Base-by-base conservation (phyloP, 2,113 vertebrate genomes). In the Carassius gibelio region DNA sequence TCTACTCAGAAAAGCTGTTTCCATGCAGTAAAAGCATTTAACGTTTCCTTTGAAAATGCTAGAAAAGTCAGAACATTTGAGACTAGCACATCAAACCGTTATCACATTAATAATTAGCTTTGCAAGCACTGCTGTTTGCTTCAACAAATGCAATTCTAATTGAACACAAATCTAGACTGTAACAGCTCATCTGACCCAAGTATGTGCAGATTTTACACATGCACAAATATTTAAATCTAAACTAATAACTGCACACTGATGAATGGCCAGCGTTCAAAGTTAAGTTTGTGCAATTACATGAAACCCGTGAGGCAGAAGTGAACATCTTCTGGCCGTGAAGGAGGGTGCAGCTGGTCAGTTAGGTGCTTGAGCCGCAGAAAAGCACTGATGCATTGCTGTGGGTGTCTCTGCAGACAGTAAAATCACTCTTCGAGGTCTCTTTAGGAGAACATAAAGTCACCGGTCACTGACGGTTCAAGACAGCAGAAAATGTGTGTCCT, bases 331-430 rank as follows among this genome's bases (percentile, higher is more conserved):
- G 14, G 64, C 64, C 23, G 5, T 17, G 15, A 62, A 23, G 34
- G 34, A 23, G 30, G 42, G 8, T 57, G 19, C 10, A 23, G 57
- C 36, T 62, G 57, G 77, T 62, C 77, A 79, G 42, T 79, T 62
- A 38, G 21, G 21, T 23, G 36, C 42, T 45, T 14, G 77, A 79
- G 36, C 36, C 21, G 36, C 78, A 48, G 78, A 81, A 19, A 23
- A 48, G 57, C 77, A 81, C 78, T 30, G 36, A 81, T 48, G 69
- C 72, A 69, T 84, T 1, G n/a, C n/a, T 62, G 6, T 75, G 71
- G 15, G 82, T 75, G 50, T 57, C 17, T 78, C 17, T 59, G 26
- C 17, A 59, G 75, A 78, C 50, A 59, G 52, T 9, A 52, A 8
- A 21, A 38, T 77, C 75, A 59, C 17, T 78, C 75, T 59, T 59